phyloP scores from a whole-genome alignment of 2,888 invertebrate species.

The Hydrotaea cyrtoneurina region DNA sequence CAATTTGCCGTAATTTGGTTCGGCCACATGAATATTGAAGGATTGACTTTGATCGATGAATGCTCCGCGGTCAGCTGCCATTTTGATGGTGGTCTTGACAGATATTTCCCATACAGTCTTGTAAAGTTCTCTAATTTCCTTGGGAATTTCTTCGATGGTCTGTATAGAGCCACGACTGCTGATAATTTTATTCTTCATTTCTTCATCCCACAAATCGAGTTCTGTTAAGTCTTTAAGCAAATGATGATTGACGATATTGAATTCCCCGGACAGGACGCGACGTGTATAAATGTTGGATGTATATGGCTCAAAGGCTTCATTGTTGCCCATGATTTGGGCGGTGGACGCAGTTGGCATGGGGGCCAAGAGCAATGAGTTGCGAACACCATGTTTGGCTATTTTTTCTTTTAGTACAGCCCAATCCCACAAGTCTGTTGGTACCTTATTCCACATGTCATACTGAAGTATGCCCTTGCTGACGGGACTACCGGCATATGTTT shows the following conservation, averaged over 20 bases:
- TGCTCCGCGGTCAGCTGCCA: conserved; percentile 99
- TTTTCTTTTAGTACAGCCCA: conserved; percentile 91
- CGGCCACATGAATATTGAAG: conserved; percentile 97
- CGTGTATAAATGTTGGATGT: conserved; percentile 98
- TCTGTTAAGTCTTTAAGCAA: conserved; percentile 95
- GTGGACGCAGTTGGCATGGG: conserved; percentile 99
- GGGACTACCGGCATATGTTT: conserved; percentile 95
- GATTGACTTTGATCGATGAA: conserved; percentile 99
- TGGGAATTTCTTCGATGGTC: conserved; percentile 91
- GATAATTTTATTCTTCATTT: conserved; percentile 97
- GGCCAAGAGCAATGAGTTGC: conserved; percentile 96
- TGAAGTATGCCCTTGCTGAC: conserved; percentile 97
- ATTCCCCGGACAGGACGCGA: conserved; percentile 96
- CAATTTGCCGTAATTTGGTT: conserved; percentile 95
- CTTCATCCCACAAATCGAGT: conserved; percentile 94
- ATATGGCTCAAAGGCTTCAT: conserved; percentile 98
- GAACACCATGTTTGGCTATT: conserved; percentile 93
- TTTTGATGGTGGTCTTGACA: conserved; percentile 94
- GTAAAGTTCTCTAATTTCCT: conserved; percentile 91
- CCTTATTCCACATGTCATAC: conserved; percentile 98
- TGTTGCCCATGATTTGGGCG: conserved; percentile 99
- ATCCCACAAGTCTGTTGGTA: conserved; percentile 92
- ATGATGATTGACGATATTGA: conserved; percentile 98
- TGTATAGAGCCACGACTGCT: conserved; percentile 96
- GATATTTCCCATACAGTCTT: conserved; percentile 99